phyloP scores from a whole-genome alignment of 1,140 invertebrate species.

The Orius laevigatus region DNA sequence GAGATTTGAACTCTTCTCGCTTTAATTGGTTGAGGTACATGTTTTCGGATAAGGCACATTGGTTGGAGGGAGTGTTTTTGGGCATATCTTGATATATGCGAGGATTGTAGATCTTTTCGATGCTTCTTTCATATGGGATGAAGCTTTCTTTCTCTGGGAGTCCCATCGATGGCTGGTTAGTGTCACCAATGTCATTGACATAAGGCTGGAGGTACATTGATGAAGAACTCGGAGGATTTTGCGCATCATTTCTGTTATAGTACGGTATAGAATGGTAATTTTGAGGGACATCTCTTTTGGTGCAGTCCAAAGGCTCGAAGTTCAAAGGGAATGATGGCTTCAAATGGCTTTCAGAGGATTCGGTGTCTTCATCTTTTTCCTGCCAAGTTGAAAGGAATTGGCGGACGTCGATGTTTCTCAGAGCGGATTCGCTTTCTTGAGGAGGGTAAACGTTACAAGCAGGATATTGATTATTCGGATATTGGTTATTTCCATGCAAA shows the following conservation, averaged over 20 bases:
- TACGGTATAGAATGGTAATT: not conserved
- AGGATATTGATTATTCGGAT: not conserved
- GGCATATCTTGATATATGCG: not conserved
- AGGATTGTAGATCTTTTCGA: conserved; percentile 6
- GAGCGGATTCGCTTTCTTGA: not conserved
- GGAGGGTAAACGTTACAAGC: conserved; percentile 1
- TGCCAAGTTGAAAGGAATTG: conserved; percentile 4
- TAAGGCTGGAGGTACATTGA: not conserved
- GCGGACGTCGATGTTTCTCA: not conserved
- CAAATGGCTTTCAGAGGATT: not conserved
- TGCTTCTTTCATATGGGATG: conserved; percentile 1
- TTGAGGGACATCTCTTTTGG: too few relatives aligned
- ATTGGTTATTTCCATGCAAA: not conserved
- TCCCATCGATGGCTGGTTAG: not conserved
- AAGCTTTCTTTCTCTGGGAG: not conserved
- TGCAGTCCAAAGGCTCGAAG: conserved; percentile 4
- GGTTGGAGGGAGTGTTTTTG: not conserved
- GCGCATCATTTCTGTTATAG: not conserved
- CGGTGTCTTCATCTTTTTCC: conserved; percentile 2
- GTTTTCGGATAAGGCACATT: not conserved
- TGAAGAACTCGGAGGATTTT: not conserved
- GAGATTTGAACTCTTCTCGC: not conserved
- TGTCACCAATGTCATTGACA: not conserved
- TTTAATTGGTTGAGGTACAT: too few relatives aligned
- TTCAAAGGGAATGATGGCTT: not conserved